Evolutionary conservation across 2,113 vertebrate genomes (phyloP).

Genomic region (Salvelinus alpinus): DNA sequence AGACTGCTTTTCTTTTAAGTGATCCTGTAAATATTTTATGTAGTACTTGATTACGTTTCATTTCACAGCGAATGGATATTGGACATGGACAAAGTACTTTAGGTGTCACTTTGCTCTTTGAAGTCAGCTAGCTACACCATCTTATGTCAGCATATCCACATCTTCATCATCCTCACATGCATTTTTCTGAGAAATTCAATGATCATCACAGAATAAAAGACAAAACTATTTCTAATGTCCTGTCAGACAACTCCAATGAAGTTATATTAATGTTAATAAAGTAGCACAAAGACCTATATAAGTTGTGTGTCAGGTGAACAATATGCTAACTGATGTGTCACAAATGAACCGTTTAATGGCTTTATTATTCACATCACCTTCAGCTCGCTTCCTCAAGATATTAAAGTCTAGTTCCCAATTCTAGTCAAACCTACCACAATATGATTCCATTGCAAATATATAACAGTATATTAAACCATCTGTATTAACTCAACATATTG

Average conservation of each 20-base stretch:
- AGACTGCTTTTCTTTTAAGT: slow-evolving; percentile 22
- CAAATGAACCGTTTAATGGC: slow-evolving; percentile 26
- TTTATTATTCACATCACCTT: slow-evolving; percentile 34
- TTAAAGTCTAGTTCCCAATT: not conserved
- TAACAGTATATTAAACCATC: not conserved
- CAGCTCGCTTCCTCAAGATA: not conserved
- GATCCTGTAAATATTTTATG: slow-evolving; percentile 22
- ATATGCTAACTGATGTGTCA: slow-evolving; percentile 30
- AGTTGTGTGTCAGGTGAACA: slow-evolving; percentile 43
- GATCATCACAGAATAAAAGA: slow-evolving; percentile 33
- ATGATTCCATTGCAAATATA: not conserved
- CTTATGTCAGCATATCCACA: not conserved
- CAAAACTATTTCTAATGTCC: slow-evolving; percentile 29
- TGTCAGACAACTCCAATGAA: slow-evolving; percentile 24
- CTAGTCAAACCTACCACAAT: not conserved
- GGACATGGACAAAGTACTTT: not conserved
- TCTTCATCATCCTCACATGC: not conserved
- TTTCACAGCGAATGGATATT: not conserved
- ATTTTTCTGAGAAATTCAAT: slow-evolving; percentile 40
- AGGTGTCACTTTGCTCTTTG: slow-evolving; percentile 22
- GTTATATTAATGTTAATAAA: slow-evolving; percentile 37
- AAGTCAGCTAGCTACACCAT: slow-evolving; percentile 16
- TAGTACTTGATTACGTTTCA: not conserved
- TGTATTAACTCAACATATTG: no score
- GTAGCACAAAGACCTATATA: slow-evolving; percentile 46